Evolutionary conservation across 2,113 vertebrate genomes (phyloP), one percentile per base, ranked within the genome.

Genomic region (Hippocampus mohnikei): DNA sequence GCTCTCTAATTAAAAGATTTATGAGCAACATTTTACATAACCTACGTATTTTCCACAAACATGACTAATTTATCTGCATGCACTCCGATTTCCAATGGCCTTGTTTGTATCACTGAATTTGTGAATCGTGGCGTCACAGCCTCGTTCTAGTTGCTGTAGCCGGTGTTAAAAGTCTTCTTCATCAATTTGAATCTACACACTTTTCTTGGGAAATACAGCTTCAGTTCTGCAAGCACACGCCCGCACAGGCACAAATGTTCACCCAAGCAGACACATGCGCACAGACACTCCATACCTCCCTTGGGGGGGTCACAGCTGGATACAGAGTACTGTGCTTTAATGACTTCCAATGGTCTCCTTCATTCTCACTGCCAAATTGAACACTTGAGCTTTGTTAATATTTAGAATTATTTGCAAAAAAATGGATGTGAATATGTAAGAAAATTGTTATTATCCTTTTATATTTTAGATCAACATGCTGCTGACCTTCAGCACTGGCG

Each of bases 381-480:
- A 48, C 67, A 66, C 55, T 77, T 53, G 27, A 58, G n/a, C 42
- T 61, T 41, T 67, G 65, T 0, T 61, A 8, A 53, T 53, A 37
- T n/a, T n/a, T 7, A 2, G 8, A 9, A 58, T 58, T 25, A 58
- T 58, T 21, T 58, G 13, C 40, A 9, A 25, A 11, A n/a, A 8
- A 18, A 20, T 33, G 9, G 2, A 1, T 33, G 29, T 61, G 29
- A 40, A 8, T 23, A 63, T 46, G 13, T 7, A 25, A 46, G 1
- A 8, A 27, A 27, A 18, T 25, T 79, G 20, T 64, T 71, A 0
- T 16, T 65, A 3, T 79, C 56, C 79, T 15, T 77, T 48, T n/a
- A 27, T 46, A 33, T 90, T 91, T 68, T 82, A 99, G 97, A 98
- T 99, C 84, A 99, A 99, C 88, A 98, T 98, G 95, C 90, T 99